phyloP scores from a whole-genome alignment of 92 coral and sea anemone species.

The Metridium senile region DNA sequence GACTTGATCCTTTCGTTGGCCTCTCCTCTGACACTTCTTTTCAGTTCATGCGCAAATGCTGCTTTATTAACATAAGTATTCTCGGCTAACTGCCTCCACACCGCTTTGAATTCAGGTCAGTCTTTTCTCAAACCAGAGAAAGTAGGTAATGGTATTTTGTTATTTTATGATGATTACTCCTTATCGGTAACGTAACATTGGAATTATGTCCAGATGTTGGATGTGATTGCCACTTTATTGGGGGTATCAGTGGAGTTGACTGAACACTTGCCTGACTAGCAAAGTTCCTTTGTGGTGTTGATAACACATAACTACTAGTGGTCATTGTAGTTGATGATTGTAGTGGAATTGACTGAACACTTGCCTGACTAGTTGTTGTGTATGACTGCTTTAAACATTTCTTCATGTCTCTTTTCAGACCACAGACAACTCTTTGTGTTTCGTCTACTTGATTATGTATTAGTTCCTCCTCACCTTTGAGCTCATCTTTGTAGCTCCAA shows the following conservation, averaged over 20 bases:
- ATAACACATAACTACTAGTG: neutral
- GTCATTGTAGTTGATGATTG: conserved; percentile 24
- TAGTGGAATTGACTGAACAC: neutral
- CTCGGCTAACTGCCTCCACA: conserved; percentile 63
- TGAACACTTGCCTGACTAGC: neutral
- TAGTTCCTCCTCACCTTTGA: neutral
- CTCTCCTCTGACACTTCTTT: conserved; percentile 54
- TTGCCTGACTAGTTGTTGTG: neutral
- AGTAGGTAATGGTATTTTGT: conserved; percentile 33
- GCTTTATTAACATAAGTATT: conserved; percentile 39
- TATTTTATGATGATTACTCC: neutral
- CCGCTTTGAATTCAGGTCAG: conserved; percentile 65
- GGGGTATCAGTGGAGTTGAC: conserved; percentile 7
- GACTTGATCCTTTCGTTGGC: conserved; percentile 53
- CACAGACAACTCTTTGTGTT: conserved; percentile 16
- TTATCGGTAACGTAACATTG: neutral
- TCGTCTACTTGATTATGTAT: conserved; percentile 6
- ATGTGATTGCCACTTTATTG: conserved; percentile 17
- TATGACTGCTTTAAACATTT: neutral
- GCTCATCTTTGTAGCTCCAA: conserved; percentile 9
- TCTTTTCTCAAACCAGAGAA: conserved; percentile 64
- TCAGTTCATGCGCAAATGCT: conserved; percentile 63
- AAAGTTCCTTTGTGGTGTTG: conserved; percentile 14
- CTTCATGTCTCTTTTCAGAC: neutral
- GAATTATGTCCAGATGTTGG: neutral